phyloP scores from a whole-genome alignment of 2,888 invertebrate species.

The Conus canariensis region DNA sequence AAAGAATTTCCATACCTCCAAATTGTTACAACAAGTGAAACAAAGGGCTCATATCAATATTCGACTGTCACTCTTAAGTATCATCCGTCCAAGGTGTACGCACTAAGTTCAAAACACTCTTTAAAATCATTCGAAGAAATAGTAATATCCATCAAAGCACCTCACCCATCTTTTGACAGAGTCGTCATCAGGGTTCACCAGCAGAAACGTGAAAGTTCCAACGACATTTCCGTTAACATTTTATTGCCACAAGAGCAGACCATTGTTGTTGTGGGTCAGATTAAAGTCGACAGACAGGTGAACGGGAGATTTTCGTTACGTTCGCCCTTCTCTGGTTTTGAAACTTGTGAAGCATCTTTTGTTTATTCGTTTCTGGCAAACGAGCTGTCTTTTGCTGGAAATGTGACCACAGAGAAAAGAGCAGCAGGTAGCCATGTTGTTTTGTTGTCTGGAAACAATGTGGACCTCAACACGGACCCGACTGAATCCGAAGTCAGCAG shows the following conservation, averaged over 20 bases:
- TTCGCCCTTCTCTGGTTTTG: not conserved
- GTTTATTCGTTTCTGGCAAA: not conserved
- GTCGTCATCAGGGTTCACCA: not conserved
- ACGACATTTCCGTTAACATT: constrained; percentile 1
- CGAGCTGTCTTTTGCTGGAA: not conserved
- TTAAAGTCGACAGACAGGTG: not conserved
- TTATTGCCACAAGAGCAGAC: not conserved
- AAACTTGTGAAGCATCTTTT: not conserved
- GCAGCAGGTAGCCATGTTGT: not conserved
- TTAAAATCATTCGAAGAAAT: constrained; percentile 43
- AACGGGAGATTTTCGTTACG: not conserved
- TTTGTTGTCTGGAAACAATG: not conserved
- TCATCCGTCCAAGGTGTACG: constrained; percentile 46
- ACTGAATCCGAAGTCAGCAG: not conserved
- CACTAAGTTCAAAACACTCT: constrained; percentile 40
- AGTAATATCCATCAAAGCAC: constrained; percentile 55
- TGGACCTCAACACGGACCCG: no score
- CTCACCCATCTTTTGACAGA: constrained; percentile 56
- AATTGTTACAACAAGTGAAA: constrained; percentile 44
- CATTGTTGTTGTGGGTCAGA: not conserved
- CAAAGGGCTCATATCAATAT: constrained; percentile 37
- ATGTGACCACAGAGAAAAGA: not conserved
- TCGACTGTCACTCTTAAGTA: constrained; percentile 41
- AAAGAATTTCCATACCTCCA: constrained; percentile 50
- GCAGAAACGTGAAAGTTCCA: not conserved